Percentiles rank a stretch among this genome's conserved stretches.
Conservation (phyloP, 2,113 vertebrate species). For the Eretmochelys imbricata region DNA sequence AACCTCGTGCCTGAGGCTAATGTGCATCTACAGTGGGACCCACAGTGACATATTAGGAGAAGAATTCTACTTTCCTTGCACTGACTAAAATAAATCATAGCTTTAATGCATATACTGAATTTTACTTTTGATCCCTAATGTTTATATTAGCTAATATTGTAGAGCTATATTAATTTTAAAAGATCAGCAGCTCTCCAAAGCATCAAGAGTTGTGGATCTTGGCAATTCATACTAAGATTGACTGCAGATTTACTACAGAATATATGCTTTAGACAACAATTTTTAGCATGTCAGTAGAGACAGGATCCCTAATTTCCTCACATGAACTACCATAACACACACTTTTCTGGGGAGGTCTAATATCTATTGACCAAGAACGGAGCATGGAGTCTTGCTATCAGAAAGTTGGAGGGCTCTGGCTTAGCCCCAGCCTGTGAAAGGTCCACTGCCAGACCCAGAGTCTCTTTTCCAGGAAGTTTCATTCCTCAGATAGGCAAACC, state of each 20-base stretch:
- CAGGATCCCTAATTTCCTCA: not conserved
- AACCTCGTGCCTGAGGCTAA: no score
- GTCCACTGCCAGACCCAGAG: no score
- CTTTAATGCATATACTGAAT: no score
- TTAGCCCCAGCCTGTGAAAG: no score
- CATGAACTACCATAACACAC: not conserved
- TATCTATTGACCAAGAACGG: not conserved
- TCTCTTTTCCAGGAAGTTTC: no score
- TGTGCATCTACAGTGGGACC: not conserved
- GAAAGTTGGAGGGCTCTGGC: no score
- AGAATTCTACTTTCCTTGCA: not conserved
- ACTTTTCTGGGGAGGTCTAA: not conserved
- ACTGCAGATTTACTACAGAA: no score
- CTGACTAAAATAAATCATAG: no score
- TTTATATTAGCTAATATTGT: not conserved
- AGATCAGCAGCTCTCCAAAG: not conserved
- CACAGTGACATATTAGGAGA: not conserved
- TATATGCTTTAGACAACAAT: not conserved
- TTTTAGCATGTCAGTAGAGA: not conserved
- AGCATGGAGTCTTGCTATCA: not conserved
- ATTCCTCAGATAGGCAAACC: no score
- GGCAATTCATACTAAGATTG: no score
- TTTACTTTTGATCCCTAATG: no score
- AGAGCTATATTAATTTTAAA: no score
- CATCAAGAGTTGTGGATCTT: not conserved